Evolutionary conservation across 35 echinoderm and acorn worm genomes (phyloP), one percentile per base, ranked within the genome.

Genomic region (Ptychodera flava): DNA sequence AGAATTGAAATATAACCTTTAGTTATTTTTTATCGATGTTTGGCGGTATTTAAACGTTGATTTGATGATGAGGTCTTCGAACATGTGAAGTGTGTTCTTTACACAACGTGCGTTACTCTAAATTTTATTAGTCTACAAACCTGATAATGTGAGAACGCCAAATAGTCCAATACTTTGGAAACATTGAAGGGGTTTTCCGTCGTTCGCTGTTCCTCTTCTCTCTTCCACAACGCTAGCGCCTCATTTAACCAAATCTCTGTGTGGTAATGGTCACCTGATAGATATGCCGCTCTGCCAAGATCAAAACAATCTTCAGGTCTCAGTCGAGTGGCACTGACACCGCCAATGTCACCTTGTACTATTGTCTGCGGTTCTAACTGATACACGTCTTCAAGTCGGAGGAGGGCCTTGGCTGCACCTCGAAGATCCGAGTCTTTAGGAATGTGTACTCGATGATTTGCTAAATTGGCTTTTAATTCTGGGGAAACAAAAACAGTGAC

Each of bases 371-470:
- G 90, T 27, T 91, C 34, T 33, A 97, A 76, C 52, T 85, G 94
- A 87, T 97, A 97, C 0, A 92, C 93, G 75, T 97, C 95, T 80
- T 97, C 92, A 77, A 97, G 86, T 82, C 95, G 90, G 0, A 97
- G 88, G 30, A 97, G 86, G 0, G 95, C 95, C 0, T 88, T 79
- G 28, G 92, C 90, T 0, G 95, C 92, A 1, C 95, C 95, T 31
- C 82, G 81, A 30, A 97, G 31, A 31, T 97, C 95, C 29, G 92
- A 88, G 16, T 87, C 83, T 16, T 79, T 90, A 35, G 95, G 95
- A 76, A 93, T 88, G 38, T 86, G 87, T 45, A 86, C 90, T 78
- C 87, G 86, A 83, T 95, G 92, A 35, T 91, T 80, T 15, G 93
- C 86, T 37, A 95, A 90, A 75, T 95, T 95, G 16, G 80, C 90